Conservation (phyloP, 2,113 vertebrate genomes). For the Ceratotherium simum region DNA sequence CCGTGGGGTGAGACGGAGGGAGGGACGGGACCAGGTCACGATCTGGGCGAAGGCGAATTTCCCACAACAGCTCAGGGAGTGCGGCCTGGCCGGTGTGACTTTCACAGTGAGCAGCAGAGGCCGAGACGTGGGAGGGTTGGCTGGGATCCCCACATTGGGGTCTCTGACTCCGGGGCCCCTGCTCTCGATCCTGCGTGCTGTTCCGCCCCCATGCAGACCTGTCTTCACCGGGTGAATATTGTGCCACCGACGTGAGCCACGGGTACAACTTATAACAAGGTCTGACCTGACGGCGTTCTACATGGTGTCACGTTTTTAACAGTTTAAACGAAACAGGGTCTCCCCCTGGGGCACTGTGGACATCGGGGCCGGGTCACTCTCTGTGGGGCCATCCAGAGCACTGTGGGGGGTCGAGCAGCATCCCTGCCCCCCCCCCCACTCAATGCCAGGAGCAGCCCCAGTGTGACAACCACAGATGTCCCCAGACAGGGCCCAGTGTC, state of each 20-base stretch:
- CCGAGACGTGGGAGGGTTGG: neutral
- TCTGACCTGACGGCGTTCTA: neutral
- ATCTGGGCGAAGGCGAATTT: neutral
- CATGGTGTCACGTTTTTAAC: neutral
- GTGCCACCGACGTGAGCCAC: too few species aligned
- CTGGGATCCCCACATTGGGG: neutral
- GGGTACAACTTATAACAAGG: neutral
- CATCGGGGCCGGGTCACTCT: too few species aligned
- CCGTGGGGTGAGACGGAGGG: neutral
- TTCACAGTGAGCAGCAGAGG: too few species aligned
- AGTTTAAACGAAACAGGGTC: neutral
- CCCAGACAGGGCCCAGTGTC: neutral
- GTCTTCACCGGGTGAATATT: neutral
- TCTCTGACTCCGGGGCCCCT: neutral
- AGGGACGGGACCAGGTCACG: neutral
- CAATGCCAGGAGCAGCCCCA: neutral
- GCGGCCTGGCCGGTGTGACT: too few species aligned
- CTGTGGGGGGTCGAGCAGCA: neutral
- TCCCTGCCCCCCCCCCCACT: neutral
- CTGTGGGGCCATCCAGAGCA: fast-evolving
- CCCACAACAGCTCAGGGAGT: neutral
- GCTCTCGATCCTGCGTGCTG: neutral
- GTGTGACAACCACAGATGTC: neutral
- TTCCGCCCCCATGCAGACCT: neutral
- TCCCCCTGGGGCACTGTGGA: neutral